Evolutionary conservation across 2,797 vertebrate species (phyloP).

Genomic region (Rhadinocentrus ornatus): DNA sequence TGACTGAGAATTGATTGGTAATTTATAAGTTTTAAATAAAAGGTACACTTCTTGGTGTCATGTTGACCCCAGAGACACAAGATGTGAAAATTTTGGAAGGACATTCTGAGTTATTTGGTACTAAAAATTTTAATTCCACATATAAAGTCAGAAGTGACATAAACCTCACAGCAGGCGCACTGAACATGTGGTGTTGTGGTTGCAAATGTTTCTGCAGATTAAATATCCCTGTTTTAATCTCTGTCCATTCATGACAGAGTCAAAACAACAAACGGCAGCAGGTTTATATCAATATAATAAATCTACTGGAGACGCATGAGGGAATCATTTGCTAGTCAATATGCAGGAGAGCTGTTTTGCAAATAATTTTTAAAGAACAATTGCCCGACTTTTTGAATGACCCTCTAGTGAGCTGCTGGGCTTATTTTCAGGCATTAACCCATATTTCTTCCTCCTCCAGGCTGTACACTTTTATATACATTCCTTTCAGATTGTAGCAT

Average conservation of each 20-base stretch:
- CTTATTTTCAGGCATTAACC: conserved; percentile 25
- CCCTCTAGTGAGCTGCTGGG: conserved; percentile 13
- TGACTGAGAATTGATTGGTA: too few relatives aligned
- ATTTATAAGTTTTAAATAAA: too few relatives aligned
- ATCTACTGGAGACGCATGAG: conserved; percentile 1
- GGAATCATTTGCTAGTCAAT: conserved; percentile 8
- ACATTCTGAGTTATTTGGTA: background rate
- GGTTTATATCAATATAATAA: conserved; percentile 1
- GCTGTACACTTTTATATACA: conserved; percentile 16
- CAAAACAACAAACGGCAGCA: conserved; percentile 6
- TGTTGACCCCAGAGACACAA: too few relatives aligned
- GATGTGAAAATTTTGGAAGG: too few relatives aligned
- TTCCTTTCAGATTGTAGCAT: conserved; percentile 5
- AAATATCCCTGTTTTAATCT: conserved; percentile 8
- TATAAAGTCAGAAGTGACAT: conserved; percentile 3
- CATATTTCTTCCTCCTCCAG: conserved; percentile 26
- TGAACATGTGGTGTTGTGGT: background rate
- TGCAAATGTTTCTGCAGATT: conserved; percentile 6
- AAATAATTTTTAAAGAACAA: conserved; percentile 3
- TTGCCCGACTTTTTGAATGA: conserved; percentile 14
- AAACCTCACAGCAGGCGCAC: background rate
- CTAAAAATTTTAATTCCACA: conserved; percentile 13
- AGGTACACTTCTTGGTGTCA: too few relatives aligned
- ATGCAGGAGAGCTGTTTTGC: background rate
- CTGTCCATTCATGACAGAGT: conserved; percentile 12